Evolutionary conservation across 2,113 vertebrate genomes (phyloP).

Genomic region (Mohoua ochrocephala): DNA sequence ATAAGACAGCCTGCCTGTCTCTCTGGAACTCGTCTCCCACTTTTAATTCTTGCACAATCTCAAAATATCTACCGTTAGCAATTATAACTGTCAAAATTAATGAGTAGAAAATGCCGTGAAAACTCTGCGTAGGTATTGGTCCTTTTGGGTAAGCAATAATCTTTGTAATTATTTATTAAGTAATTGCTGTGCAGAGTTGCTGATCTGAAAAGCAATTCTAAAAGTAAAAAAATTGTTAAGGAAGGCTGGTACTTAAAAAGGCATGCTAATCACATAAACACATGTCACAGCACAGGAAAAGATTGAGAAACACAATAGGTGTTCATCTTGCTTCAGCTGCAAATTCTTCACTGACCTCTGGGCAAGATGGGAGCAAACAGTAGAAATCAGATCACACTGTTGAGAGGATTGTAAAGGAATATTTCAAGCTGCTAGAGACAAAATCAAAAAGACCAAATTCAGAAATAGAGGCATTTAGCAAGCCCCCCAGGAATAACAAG

Average conservation of each 20-base stretch:
- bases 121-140: neutral
- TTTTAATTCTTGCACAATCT: neutral
- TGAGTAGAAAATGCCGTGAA: neutral
- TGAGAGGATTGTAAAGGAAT: neutral
- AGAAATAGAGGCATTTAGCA: neutral
- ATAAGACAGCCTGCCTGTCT: neutral
- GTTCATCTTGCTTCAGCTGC: neutral
- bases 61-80: neutral
- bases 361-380: neutral
- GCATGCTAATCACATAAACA: neutral
- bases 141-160: neutral
- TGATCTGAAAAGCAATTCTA: neutral
- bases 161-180: neutral
- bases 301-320: neutral
- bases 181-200: neutral
- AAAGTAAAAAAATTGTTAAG: neutral
- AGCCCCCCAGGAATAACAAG: neutral
- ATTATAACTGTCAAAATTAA: neutral
- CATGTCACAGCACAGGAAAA: neutral
- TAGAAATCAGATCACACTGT: neutral
- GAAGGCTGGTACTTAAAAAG: neutral
- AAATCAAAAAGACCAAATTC: neutral
- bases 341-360: neutral
- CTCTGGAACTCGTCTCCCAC: neutral
- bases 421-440: neutral